A percentile compares a stretch with the other conserved stretches of the same genome.
Conservation (phyloP, 2,113 vertebrate species). For the Cacatua alba region DNA sequence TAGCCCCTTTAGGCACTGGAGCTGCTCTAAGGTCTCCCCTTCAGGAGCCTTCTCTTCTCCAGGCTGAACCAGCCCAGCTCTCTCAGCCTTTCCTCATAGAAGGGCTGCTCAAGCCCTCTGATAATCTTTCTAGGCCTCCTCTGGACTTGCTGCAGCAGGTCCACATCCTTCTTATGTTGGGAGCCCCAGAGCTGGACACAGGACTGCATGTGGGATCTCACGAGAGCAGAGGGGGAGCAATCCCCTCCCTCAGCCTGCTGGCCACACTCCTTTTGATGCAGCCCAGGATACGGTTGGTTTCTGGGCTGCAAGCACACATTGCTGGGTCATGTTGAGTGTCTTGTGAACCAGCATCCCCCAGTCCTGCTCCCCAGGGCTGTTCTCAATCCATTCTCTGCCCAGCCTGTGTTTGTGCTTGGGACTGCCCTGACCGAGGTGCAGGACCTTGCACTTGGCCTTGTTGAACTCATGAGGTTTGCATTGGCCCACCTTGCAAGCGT, state of each 20-base stretch:
- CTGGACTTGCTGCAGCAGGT: not conserved
- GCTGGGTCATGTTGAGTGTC: fast-evolving
- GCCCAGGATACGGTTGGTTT: not conserved
- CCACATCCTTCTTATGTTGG: not conserved
- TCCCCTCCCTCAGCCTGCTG: not conserved
- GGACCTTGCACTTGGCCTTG: not conserved
- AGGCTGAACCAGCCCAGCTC: not conserved
- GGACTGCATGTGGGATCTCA: not conserved
- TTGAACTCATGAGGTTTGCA: not conserved
- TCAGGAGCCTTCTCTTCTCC: not conserved
- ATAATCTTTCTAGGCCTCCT: not conserved
- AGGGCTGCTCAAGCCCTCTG: not conserved
- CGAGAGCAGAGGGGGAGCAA: not conserved
- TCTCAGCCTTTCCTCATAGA: not conserved
- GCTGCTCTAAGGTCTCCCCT: not conserved
- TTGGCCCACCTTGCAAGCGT: not conserved
- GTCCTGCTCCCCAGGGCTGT: not conserved
- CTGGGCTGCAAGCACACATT: too few species aligned
- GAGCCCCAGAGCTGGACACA: not conserved
- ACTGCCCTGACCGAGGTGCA: not conserved
- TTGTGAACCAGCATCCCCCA: not conserved
- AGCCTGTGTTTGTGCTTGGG: not conserved
- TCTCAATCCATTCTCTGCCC: not conserved
- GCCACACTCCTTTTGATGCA: fast-evolving
- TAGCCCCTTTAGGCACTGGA: not conserved